phyloP scores from a whole-genome alignment of 1,140 invertebrate species.

The Bombus balteatus region DNA sequence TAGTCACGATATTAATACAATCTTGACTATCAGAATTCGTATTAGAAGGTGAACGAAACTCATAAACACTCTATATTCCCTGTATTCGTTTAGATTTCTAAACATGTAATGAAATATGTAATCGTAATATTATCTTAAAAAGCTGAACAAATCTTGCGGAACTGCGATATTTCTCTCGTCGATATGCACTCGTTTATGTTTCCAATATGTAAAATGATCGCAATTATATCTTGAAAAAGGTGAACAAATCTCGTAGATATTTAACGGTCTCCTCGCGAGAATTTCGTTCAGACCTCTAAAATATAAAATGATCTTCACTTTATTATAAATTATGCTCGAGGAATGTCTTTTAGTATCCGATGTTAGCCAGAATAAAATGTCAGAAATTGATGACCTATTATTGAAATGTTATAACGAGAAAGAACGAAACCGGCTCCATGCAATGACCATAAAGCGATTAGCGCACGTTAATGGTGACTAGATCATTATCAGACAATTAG shows the following conservation, averaged over 20 bases:
- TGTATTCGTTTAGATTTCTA: no score
- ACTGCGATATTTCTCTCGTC: neutral
- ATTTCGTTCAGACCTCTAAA: neutral
- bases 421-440: neutral
- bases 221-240: neutral
- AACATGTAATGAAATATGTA: no score
- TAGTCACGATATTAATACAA: neutral
- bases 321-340: neutral
- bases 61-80: neutral
- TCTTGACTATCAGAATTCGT: no score
- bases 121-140: neutral
- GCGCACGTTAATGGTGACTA: neutral
- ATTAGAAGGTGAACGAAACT: neutral
- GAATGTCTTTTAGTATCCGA: neutral
- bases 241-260: neutral
- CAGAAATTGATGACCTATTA: neutral
- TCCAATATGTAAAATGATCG: neutral
- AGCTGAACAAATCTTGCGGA: neutral
- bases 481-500: slow-evolving; percentile 12
- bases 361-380: no score
- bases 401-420: neutral
- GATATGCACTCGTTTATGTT: no score
- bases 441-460: neutral
- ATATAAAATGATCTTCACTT: neutral
- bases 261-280: no score